Evolutionary conservation across 2,888 invertebrate species (phyloP), one percentile per base, ranked within the genome.

Genomic region (Cantharis rufa): DNA sequence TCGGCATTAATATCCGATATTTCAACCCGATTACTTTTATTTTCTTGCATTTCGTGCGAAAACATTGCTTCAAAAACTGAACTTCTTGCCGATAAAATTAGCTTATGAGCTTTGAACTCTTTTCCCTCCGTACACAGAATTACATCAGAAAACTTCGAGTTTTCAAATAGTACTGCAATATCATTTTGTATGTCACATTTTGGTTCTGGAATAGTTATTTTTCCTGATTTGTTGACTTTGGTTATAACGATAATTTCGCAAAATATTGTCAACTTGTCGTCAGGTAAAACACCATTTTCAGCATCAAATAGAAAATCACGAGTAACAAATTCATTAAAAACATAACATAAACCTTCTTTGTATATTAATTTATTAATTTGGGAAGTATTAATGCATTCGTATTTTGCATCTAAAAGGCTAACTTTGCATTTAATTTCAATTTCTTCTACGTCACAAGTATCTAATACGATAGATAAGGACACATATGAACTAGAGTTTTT

Each of bases 191-290:
- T 92, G 89, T 93, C 95, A 91, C 94, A 99, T 90, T 96, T 96
- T 83, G 96, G 96, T 86, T 96, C 96, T 92, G 98, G 95, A 86
- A 98, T 96, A 89, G 97, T 98, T 86, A 97, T 97, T 90, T 99
- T 99, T 81, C 99, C 99, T 84, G 98, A 98, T 86, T 99, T 97
- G 91, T 99, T 99, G 86, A 99, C 98, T 89, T 98, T 99, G 99
- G 99, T 98, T 70, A 99, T 99, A 66, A 99, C 99, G 88, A 95
- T 96, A 83, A 96, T 94, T 92, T 99, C 98, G 91, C 99, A 99
- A 91, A 98, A 99, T 91, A 99, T 98, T 88, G 99, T 99, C 88
- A 99, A 92, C 90, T 98, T 98, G 89, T 99, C 99, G 89, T 99
- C 99, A 16, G 99, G 99, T 85, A 99, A 91, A 68, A 99, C 92